phyloP scores from a whole-genome alignment of 2,888 invertebrate species.

The Deroplatys truncata region DNA sequence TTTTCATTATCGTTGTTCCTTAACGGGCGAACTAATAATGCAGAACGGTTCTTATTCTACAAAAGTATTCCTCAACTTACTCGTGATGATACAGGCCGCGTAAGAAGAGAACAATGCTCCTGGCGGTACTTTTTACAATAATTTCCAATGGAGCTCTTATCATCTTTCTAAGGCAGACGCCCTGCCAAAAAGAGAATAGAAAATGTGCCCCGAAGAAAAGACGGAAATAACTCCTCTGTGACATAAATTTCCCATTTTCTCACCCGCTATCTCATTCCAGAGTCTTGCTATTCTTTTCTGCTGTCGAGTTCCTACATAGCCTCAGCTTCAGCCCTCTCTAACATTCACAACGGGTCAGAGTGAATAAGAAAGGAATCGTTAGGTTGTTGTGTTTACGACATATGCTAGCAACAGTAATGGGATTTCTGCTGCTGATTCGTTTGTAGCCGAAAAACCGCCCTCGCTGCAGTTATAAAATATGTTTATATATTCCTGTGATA shows the following conservation, averaged over 20 bases:
- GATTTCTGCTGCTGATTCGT: background rate
- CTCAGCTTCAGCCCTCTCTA: background rate
- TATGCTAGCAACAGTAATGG: background rate
- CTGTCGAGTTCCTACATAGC: background rate
- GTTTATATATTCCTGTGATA: too few relatives aligned
- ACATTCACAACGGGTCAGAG: background rate
- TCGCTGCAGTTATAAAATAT: too few relatives aligned
- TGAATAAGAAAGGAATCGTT: background rate
- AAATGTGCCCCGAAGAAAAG: background rate
- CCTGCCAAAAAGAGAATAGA: background rate
- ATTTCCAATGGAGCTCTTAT: background rate
- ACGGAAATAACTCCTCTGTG: background rate
- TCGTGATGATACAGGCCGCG: too few relatives aligned
- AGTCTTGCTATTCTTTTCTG: background rate
- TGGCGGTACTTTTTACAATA: background rate
- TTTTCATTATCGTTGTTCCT: too few relatives aligned
- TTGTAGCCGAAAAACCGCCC: background rate
- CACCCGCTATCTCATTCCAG: background rate
- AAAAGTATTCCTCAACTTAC: too few relatives aligned
- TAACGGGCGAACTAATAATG: too few relatives aligned
- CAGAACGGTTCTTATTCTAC: too few relatives aligned
- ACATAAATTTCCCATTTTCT: slow-evolving; percentile 1
- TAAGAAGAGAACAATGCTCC: too few relatives aligned
- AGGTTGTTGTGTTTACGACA: background rate
- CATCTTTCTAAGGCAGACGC: background rate